Conservation (phyloP, 1,140 invertebrate genomes). For the Brachionus calyciflorus region DNA sequence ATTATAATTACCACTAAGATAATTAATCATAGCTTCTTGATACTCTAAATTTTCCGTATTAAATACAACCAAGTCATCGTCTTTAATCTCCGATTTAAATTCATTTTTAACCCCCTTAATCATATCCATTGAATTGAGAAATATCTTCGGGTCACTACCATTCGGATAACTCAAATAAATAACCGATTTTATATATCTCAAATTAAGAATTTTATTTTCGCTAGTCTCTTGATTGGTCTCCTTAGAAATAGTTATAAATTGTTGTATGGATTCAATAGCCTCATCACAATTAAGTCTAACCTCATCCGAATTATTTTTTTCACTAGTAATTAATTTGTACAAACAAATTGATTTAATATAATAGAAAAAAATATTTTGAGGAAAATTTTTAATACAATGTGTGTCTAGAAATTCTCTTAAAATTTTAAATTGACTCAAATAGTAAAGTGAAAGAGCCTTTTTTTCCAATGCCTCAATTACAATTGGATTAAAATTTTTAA, state of each 20-base stretch:
- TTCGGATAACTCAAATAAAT: conserved; percentile 31
- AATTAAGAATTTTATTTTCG: conserved; percentile 8
- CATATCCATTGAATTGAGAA: conserved; percentile 7
- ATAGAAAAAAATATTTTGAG: neutral
- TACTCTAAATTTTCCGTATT: conserved; percentile 32
- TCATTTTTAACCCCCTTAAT: neutral
- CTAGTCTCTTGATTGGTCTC: neutral
- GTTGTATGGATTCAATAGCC: conserved; percentile 6
- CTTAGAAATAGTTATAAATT: neutral
- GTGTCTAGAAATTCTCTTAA: neutral
- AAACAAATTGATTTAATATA: neutral
- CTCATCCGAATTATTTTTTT: neutral
- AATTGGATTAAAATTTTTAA: conserved; percentile 6
- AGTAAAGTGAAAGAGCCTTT: conserved; percentile 21
- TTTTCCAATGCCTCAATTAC: neutral
- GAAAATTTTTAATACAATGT: conserved; percentile 26
- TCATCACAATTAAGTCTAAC: neutral
- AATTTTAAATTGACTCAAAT: neutral
- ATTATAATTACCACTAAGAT: neutral
- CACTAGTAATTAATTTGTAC: neutral
- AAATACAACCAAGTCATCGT: conserved; percentile 13
- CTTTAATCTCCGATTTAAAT: neutral
- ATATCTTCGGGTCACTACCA: neutral
- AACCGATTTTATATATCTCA: conserved; percentile 8
- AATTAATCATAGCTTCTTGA: conserved; percentile 22